Percentiles rank a stretch among this genome's conserved stretches.
Evolutionary conservation across 2,113 vertebrate species (phyloP).

Genomic region (Trinectes maculatus): DNA sequence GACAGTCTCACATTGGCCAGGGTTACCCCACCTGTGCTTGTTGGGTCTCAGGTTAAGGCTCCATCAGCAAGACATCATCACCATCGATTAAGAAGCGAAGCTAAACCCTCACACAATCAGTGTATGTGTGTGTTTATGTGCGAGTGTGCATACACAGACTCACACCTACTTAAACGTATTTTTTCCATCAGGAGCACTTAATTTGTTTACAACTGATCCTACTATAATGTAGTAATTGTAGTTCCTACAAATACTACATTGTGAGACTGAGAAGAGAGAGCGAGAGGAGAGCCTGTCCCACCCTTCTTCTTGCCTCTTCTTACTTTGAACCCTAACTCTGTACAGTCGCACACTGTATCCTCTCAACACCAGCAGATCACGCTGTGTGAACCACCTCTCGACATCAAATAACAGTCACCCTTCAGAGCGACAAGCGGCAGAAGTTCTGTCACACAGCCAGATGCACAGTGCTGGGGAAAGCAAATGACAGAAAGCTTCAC

Average conservation of each 20-base stretch:
- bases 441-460: not conserved
- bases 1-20: not conserved
- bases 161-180: not conserved
- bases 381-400: constrained; percentile 7
- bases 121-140: not conserved
- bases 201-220: not conserved
- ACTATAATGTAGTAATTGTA: not conserved
- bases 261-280: not conserved
- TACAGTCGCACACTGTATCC: not conserved
- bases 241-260: not conserved
- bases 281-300: not conserved
- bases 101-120: constrained; percentile 14
- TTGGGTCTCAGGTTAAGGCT: constrained; percentile 49
- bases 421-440: not conserved
- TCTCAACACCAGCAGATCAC: not conserved
- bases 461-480: not conserved
- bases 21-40: constrained; percentile 22
- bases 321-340: not conserved
- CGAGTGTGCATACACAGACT: not conserved
- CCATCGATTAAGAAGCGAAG: constrained; percentile 59
- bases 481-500: not conserved
- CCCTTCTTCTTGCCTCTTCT: not conserved
- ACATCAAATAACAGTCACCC: not conserved
- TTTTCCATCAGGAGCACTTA: not conserved
- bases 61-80: constrained; percentile 50